A percentile compares a stretch with the other conserved stretches of the same genome.
Conservation (phyloP, 2,113 vertebrate genomes). For the Catharus minimus region DNA sequence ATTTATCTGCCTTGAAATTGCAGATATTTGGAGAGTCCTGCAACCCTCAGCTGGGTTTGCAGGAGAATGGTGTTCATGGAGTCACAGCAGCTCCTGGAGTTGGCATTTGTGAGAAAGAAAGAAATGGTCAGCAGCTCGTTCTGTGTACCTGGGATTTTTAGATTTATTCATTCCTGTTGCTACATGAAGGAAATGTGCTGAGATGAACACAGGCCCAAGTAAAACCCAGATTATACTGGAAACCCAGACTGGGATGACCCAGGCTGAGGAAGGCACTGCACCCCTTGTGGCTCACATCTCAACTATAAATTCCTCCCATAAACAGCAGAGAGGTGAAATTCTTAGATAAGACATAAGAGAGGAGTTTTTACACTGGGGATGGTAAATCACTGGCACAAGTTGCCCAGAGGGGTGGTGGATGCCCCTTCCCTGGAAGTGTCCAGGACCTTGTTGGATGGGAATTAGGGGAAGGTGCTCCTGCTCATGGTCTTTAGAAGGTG, state of each 20-base stretch:
- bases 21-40: neutral
- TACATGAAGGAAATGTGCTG: constrained; percentile 4
- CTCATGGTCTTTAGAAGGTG: neutral
- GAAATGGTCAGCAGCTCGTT: neutral
- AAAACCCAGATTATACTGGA: neutral
- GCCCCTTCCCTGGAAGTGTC: neutral
- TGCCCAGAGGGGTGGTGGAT: neutral
- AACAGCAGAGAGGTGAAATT: neutral
- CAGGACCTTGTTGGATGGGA: neutral
- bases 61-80: neutral
- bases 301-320: neutral
- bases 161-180: constrained; percentile 47
- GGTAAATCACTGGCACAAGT: neutral
- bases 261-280: neutral
- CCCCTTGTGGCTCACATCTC: neutral
- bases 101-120: constrained; percentile 58
- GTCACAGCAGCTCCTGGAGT: constrained; percentile 60
- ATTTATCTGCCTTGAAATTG: constrained; percentile 25
- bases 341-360: neutral
- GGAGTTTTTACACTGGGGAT: neutral
- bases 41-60: neutral
- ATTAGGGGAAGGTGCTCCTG: neutral
- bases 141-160: constrained; percentile 44
- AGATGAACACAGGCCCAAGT: neutral
- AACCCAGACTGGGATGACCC: neutral